These are phyloP conservation scores for Rhinolophus sinicus DNA, from an alignment of 2,113 vertebrate species.

Conservation along the genomic window DNA sequence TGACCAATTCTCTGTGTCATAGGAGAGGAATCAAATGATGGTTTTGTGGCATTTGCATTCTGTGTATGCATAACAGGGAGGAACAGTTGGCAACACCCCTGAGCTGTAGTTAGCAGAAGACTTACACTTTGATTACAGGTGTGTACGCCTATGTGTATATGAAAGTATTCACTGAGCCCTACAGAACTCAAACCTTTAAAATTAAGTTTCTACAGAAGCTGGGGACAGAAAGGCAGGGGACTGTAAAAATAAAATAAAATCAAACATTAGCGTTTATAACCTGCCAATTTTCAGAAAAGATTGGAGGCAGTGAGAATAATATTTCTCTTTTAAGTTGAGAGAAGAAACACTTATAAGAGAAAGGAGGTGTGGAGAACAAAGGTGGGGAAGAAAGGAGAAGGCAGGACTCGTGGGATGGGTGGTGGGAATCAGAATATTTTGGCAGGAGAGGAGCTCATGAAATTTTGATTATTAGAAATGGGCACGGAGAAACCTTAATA, in stretches of 20 bases:
- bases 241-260: slow-evolving; percentile 26
- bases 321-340: not conserved
- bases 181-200: slow-evolving; percentile 11
- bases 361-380: not conserved
- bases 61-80: not conserved
- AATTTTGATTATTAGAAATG: slow-evolving; percentile 18
- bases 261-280: not conserved
- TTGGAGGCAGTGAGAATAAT: not conserved
- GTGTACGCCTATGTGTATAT: not conserved
- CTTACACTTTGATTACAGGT: not conserved
- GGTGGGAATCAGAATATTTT: slow-evolving; percentile 33
- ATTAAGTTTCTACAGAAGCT: slow-evolving; percentile 3
- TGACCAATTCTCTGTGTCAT: not conserved
- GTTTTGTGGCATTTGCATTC: slow-evolving; percentile 39
- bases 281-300: slow-evolving; percentile 21
- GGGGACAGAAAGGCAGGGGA: not conserved
- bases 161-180: not conserved
- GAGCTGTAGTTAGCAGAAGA: not conserved
- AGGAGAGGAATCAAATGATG: slow-evolving; percentile 34
- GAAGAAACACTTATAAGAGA: not conserved
- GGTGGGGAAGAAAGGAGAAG: not conserved
- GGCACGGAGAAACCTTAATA: not conserved
- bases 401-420: not conserved
- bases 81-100: not conserved
- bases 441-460: not conserved